Conservation (phyloP, 2,888 invertebrate genomes). For the Netelia virgata region DNA sequence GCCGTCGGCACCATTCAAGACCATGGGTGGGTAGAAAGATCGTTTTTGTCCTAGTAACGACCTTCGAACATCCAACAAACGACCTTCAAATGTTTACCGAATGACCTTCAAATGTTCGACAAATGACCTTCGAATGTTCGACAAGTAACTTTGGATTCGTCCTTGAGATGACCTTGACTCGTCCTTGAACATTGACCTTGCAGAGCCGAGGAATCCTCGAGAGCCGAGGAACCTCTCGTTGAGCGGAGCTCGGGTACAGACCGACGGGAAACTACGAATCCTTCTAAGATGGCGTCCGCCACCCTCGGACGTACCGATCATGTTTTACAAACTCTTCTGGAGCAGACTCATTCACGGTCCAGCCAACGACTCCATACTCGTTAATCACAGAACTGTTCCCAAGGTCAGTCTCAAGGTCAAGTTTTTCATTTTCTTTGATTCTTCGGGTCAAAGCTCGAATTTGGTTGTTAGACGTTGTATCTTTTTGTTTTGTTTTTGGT, state of each 20-base stretch:
- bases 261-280: slow-evolving; percentile 86
- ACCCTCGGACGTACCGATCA: slow-evolving; percentile 90
- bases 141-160: background rate
- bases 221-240: slow-evolving; percentile 88
- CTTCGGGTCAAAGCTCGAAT: background rate
- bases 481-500: slow-evolving; percentile 14
- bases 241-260: slow-evolving; percentile 74
- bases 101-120: background rate
- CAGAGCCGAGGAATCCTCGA: slow-evolving; percentile 88
- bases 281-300: slow-evolving; percentile 90
- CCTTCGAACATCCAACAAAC: no score
- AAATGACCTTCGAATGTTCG: background rate
- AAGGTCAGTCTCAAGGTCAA: slow-evolving; percentile 85
- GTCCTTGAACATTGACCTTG: slow-evolving; percentile 36
- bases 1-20: slow-evolving; percentile 87
- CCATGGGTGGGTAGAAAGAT: slow-evolving; percentile 78
- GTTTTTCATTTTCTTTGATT: slow-evolving; percentile 29
- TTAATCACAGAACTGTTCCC: slow-evolving; percentile 88
- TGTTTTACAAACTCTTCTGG: slow-evolving; percentile 91
- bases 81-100: background rate
- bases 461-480: background rate
- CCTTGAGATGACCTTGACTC: no score
- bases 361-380: slow-evolving; percentile 88
- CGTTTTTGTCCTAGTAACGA: no score
- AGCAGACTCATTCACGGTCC: slow-evolving; percentile 89